Percentiles rank a stretch among this genome's conserved stretches.
Evolutionary conservation across 2,888 invertebrate species (phyloP).

Genomic region (Anagyrus pseudococci): DNA sequence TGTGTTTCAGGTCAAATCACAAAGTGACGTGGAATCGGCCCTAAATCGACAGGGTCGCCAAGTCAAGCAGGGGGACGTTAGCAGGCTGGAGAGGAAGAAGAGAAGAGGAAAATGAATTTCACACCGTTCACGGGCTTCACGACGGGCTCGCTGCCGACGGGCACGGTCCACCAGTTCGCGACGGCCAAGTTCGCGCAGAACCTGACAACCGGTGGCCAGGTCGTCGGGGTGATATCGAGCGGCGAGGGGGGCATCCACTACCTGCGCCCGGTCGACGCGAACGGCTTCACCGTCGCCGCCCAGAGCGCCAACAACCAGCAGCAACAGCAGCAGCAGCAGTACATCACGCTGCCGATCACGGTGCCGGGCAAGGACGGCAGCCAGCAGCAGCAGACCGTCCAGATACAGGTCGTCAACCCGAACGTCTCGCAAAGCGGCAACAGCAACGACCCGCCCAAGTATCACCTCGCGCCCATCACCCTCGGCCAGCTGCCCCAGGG

Average conservation of each 20-base stretch:
- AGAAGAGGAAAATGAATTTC: slow-evolving; percentile 72
- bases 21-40: slow-evolving; percentile 34
- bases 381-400: slow-evolving; percentile 74
- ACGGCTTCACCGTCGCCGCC: slow-evolving; percentile 59
- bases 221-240: slow-evolving; percentile 74
- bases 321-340: slow-evolving; percentile 70
- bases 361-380: slow-evolving; percentile 79
- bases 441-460: slow-evolving; percentile 71
- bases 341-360: slow-evolving; percentile 80
- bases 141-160: slow-evolving; percentile 68
- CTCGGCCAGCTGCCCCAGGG: slow-evolving; percentile 78
- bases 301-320: slow-evolving; percentile 64
- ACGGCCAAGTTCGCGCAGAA: slow-evolving; percentile 77
- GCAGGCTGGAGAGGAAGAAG: too few species aligned
- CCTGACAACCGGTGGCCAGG: slow-evolving; percentile 72
- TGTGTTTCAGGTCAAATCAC: slow-evolving; percentile 40
- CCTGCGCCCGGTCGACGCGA: slow-evolving; percentile 70
- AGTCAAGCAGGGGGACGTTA: too few species aligned
- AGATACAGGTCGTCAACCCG: slow-evolving; percentile 77
- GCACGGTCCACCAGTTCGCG: slow-evolving; percentile 67
- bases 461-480: slow-evolving; percentile 77
- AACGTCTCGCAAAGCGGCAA: slow-evolving; percentile 64
- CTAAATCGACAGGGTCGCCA: background rate
- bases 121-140: slow-evolving; percentile 74
- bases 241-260: slow-evolving; percentile 80